These are phyloP conservation scores for Morinoia aosen DNA, from an alignment of 2,888 invertebrate species.

Conservation along the genomic window DNA sequence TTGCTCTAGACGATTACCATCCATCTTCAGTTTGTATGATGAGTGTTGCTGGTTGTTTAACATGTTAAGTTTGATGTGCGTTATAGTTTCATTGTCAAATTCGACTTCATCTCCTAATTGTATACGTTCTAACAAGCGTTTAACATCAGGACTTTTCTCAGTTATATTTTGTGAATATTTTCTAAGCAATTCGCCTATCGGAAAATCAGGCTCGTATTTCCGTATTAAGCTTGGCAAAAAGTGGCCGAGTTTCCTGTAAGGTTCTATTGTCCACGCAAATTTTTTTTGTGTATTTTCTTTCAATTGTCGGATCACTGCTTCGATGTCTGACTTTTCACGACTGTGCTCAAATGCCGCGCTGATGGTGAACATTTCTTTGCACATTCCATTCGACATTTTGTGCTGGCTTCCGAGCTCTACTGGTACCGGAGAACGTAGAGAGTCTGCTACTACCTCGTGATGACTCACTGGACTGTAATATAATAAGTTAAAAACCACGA, in stretches of 20 bases:
- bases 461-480: not conserved
- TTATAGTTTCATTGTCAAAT: not conserved
- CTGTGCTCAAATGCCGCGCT: not conserved
- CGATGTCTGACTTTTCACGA: not conserved
- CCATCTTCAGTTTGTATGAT: not conserved
- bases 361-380: constrained; percentile 37
- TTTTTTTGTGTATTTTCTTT: not conserved
- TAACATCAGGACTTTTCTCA: not conserved
- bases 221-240: not conserved
- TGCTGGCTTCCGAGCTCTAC: not conserved
- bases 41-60: not conserved
- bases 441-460: not conserved
- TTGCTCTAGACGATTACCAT: constrained; percentile 30
- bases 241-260: not conserved
- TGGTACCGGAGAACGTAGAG: not conserved
- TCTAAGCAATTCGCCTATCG: not conserved
- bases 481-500: not conserved
- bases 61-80: constrained; percentile 14
- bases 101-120: not conserved
- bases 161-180: not conserved
- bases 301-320: not conserved
- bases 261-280: not conserved
- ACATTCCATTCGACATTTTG: not conserved
- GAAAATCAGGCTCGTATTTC: not conserved
- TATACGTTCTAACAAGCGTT: not conserved